A percentile compares a stretch with the other conserved stretches of the same genome.
These are phyloP conservation scores for Idaea biselata DNA, from an alignment of 2,888 invertebrate species.

Conservation along the genomic window DNA sequence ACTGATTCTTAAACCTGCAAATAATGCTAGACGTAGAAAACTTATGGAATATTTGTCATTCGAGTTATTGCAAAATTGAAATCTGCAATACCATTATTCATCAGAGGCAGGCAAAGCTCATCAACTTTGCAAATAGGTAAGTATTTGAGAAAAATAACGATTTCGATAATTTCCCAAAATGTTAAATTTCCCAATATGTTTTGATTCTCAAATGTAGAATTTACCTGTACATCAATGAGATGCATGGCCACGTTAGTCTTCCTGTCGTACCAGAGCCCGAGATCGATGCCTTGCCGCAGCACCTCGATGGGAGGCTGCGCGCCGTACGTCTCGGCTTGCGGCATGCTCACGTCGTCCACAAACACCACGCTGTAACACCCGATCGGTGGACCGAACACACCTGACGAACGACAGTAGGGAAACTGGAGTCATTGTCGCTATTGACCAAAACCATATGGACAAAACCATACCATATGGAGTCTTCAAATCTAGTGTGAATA, in stretches of 20 bases:
- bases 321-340: constrained; percentile 92
- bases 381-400: constrained; percentile 95
- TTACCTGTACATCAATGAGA: constrained; percentile 91
- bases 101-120: neutral
- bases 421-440: too few species aligned
- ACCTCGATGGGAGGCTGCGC: constrained; percentile 97
- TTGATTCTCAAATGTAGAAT: too few species aligned
- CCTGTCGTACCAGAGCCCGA: constrained; percentile 93
- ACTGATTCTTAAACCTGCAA: too few species aligned
- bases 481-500: too few species aligned
- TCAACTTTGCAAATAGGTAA: neutral
- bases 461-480: too few species aligned
- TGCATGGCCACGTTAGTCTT: constrained; percentile 89
- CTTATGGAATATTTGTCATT: too few species aligned
- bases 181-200: too few species aligned
- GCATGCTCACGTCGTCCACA: constrained; percentile 98
- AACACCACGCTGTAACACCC: constrained; percentile 94
- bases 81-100: too few species aligned
- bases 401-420: constrained; percentile 45
- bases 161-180: neutral
- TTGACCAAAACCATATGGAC: too few species aligned
- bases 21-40: too few species aligned
- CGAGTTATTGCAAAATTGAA: too few species aligned
- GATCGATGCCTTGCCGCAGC: constrained; percentile 93
- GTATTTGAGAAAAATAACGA: neutral